Conservation (phyloP, 2,113 vertebrate genomes). For the Chelonoidis abingdonii region DNA sequence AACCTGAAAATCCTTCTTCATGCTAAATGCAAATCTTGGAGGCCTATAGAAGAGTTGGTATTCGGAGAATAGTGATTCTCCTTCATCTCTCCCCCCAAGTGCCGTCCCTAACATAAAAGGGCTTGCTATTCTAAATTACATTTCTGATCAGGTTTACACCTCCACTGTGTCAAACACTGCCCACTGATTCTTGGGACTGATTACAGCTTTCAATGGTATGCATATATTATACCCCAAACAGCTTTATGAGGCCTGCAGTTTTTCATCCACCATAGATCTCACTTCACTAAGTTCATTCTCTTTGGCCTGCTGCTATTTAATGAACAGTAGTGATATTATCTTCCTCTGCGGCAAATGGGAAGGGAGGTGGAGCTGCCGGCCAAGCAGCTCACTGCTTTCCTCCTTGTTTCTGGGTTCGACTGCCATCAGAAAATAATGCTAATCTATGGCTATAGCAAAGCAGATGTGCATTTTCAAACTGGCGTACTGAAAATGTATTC, state of each 20-base stretch:
- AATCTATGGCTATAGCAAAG: not conserved
- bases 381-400: not conserved
- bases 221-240: not conserved
- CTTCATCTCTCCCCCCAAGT: not conserved
- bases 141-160: not conserved
- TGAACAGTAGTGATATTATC: conserved; percentile 12
- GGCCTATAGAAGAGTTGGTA: not conserved
- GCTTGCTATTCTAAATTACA: not conserved
- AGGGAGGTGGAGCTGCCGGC: not conserved
- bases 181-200: not conserved
- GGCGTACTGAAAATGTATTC: not conserved
- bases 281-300: not conserved
- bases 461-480: not conserved
- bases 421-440: not conserved
- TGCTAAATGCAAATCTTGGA: not conserved
- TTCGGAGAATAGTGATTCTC: not conserved
- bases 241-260: not conserved
- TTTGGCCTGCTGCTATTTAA: conserved; percentile 29
- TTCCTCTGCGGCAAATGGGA: not conserved
- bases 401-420: not conserved
- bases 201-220: conserved; percentile 28
- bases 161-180: not conserved
- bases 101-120: not conserved
- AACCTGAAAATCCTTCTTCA: not conserved
- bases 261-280: not conserved